These are phyloP conservation scores for Bombus consobrinus DNA, from an alignment of 1,140 invertebrate genomes.

Conservation along the genomic window DNA sequence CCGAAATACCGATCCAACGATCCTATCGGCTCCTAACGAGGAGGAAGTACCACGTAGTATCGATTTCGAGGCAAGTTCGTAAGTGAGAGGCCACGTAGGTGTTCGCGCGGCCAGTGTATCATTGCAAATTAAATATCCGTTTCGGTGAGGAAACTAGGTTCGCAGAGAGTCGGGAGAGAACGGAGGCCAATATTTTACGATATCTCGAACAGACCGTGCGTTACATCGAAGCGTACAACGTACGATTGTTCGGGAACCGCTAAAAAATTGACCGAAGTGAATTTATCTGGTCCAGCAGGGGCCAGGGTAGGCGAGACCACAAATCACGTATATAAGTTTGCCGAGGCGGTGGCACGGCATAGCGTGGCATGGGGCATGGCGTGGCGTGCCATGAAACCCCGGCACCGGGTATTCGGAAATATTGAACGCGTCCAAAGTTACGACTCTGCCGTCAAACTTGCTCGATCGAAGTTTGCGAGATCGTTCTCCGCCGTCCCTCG, in stretches of 20 bases:
- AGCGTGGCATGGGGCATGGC: neutral
- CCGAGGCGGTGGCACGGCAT: neutral
- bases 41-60: neutral
- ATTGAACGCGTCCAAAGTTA: constrained; percentile 64
- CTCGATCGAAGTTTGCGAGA: constrained; percentile 59
- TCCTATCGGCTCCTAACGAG: neutral
- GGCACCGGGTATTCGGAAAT: constrained; percentile 60
- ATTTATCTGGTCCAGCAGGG: constrained; percentile 51
- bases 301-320: constrained; percentile 10
- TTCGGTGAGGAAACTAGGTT: neutral
- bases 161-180: neutral
- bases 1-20: neutral
- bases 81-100: neutral
- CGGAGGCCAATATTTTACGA: constrained; percentile 47
- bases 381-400: constrained; percentile 26
- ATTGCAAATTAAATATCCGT: constrained; percentile 26
- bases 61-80: neutral
- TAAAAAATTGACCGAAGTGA: constrained; percentile 59
- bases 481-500: neutral
- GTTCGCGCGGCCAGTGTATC: neutral
- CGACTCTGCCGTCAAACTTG: constrained; percentile 63
- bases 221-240: neutral
- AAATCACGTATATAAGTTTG: constrained; percentile 67
- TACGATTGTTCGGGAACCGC: constrained; percentile 51
- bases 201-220: constrained; percentile 6